Percentiles rank a stretch among this genome's conserved stretches.
Conservation (phyloP, 2,113 vertebrate species). For the Piprites chloris region DNA sequence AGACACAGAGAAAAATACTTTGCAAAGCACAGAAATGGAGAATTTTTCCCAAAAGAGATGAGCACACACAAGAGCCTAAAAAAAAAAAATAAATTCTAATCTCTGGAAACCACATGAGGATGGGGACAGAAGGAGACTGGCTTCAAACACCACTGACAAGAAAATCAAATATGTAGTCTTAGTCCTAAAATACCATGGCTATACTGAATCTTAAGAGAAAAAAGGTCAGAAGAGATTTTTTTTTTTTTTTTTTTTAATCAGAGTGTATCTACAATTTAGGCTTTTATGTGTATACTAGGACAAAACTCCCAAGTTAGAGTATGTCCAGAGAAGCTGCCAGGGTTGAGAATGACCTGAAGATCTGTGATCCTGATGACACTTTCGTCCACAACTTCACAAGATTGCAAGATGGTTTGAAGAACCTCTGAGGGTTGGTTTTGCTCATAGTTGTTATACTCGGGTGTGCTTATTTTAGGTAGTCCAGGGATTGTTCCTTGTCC, state of each 20-base stretch:
- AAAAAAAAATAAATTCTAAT: background rate
- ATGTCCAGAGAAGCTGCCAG: background rate
- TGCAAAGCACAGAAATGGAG: background rate
- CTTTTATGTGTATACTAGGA: background rate
- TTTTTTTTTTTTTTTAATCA: background rate
- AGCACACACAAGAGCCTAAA: background rate
- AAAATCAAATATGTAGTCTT: background rate
- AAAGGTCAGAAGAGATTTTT: background rate
- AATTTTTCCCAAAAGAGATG: background rate
- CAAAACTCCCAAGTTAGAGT: background rate
- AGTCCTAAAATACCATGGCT: background rate
- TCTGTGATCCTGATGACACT: background rate
- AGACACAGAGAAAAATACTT: background rate
- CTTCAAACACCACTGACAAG: background rate
- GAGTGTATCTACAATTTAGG: background rate
- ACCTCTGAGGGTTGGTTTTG: background rate
- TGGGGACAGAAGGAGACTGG: background rate
- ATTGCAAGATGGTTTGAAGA: background rate
- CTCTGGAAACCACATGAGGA: background rate
- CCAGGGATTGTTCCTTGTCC: background rate
- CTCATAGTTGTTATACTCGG: accelerated
- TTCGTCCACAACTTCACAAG: background rate
- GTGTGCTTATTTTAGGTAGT: background rate
- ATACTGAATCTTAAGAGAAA: background rate
- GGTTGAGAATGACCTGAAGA: background rate